Evolutionary conservation across 2,888 invertebrate species (phyloP), one percentile per base, ranked within the genome.

Genomic region (Leucophenga montana): DNA sequence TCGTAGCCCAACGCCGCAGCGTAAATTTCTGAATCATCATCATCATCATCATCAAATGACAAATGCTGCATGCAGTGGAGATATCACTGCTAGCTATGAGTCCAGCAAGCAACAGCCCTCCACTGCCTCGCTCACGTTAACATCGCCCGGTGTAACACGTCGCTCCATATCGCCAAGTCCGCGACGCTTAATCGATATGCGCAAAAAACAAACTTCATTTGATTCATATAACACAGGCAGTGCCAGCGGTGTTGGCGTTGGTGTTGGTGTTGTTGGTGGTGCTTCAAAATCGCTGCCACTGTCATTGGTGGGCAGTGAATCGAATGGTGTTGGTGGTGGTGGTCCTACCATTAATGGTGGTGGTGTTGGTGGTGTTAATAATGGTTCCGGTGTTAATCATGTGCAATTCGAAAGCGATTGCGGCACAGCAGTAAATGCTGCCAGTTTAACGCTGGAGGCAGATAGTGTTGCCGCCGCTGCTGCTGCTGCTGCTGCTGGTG

Each of bases 1-100:
- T 72, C 89, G 90, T 72, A 91, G 89, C 85, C 91, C 89, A 33
- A 91, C 89, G 72, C 90, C 88, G 57, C 91, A 88, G 83, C 90
- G 85, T 77, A 91, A 89, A 85, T 90, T 85, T 85, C 86, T 82
- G 48, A 88, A 80, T 78, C 85, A 86, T 67, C 39, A 39, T 39
- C 39, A 39, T 16, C 62, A 39, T 5, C 39, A 39, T 5, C 39
- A 39, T 68, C 16, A 50, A n/a, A 11, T 50, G 50, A 18, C 69
- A 71, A 69, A 71, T 1, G 46, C 14, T 11, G 53, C 22, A 16
- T 13, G 22, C 18, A 66, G 11, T 16, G 66, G 27, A 1, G 64
- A 20, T n/a, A 39, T 39, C 3, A 39, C 39, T 39, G 8, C 39
- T 46, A 14, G 13, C 44, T 27, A 20, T 14, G 20, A 20, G 6